Evolutionary conservation across 2,113 vertebrate genomes (phyloP).

Genomic region (Lampris megalopsis): DNA sequence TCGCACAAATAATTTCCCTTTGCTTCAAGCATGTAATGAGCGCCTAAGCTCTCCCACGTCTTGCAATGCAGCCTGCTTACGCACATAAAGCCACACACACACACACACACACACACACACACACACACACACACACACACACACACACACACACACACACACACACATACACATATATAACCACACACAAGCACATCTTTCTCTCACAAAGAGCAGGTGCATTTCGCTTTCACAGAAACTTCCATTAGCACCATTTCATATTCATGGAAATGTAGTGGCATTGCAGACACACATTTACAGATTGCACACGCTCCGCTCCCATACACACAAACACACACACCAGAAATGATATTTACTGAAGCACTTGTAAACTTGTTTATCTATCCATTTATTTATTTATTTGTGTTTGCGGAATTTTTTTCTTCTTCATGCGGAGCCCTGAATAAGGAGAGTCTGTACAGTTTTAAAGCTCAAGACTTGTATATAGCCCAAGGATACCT

Average conservation of each 20-base stretch:
- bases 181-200: too few species aligned
- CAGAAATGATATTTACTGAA: slow-evolving; percentile 24
- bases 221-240: slow-evolving; percentile 21
- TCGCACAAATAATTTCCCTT: slow-evolving; percentile 15
- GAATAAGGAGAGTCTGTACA: too few species aligned
- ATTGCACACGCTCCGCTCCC: background rate
- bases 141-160: slow-evolving; percentile 1
- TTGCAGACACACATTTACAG: slow-evolving; percentile 13
- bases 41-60: slow-evolving; percentile 4
- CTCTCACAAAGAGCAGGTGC: background rate
- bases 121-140: slow-evolving; percentile 18
- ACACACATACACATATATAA: too few species aligned
- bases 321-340: slow-evolving; percentile 19
- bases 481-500: too few species aligned
- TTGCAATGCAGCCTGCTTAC: background rate
- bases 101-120: background rate
- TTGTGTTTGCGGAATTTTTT: slow-evolving; percentile 1
- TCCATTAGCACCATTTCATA: slow-evolving; percentile 38
- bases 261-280: slow-evolving; percentile 24
- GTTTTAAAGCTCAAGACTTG: too few species aligned
- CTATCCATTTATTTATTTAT: slow-evolving; percentile 21
- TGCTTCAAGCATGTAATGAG: slow-evolving; percentile 49
- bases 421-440: too few species aligned
- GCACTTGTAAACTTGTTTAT: slow-evolving; percentile 63
- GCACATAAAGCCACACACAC: background rate